A percentile compares a stretch with the other conserved stretches of the same genome.
phyloP scores from a whole-genome alignment of 2,797 vertebrate species.

The Steatocranus sp. region DNA sequence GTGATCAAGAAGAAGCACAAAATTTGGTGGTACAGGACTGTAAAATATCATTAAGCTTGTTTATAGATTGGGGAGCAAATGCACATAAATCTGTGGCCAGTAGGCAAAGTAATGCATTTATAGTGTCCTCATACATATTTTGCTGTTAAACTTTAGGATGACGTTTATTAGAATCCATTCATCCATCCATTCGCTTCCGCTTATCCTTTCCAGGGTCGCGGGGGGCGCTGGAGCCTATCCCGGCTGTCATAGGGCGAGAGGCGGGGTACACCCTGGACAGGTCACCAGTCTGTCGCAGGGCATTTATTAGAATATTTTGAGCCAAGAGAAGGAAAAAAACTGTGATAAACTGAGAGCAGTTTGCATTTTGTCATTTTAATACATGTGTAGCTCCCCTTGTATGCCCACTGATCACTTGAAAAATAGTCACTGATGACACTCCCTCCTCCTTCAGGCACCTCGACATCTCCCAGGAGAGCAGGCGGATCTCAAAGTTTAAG shows the following conservation, averaged over 20 bases:
- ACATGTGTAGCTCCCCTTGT: neutral
- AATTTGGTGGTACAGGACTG: neutral
- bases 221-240: neutral
- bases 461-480: constrained; percentile 90
- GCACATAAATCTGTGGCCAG: neutral
- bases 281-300: neutral
- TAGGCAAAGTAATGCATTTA: neutral
- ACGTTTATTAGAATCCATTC: neutral
- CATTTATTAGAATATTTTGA: neutral
- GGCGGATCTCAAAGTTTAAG: constrained; percentile 89
- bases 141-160: neutral
- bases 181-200: neutral
- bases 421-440: neutral
- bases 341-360: neutral
- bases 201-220: neutral
- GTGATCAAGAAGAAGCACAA: neutral
- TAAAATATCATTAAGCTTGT: neutral
- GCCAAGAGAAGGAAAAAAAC: neutral
- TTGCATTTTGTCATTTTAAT: neutral
- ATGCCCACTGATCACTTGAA: neutral
- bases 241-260: neutral
- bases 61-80: neutral
- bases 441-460: constrained; percentile 78
- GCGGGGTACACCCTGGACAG: neutral
- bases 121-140: neutral